A percentile compares a stretch with the other conserved stretches of the same genome.
Conservation (phyloP, 30 jellyfish, hydroid and myxozoan genomes). For the Aurelia coerulea region DNA sequence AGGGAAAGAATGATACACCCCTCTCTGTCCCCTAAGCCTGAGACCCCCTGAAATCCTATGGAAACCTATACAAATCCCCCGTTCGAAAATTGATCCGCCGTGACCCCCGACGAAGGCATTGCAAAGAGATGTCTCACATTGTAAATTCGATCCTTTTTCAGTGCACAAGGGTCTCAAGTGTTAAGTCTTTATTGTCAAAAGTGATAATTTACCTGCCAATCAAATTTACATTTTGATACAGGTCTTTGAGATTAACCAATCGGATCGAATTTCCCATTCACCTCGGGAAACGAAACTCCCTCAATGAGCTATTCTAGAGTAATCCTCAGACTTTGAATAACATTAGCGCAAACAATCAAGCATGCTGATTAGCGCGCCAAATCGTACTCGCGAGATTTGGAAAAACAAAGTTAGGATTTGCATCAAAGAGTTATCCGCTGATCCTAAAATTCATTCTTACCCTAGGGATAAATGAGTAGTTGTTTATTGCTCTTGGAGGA, state of each 20-base stretch:
- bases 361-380: conserved; percentile 15
- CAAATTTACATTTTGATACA: conserved; percentile 38
- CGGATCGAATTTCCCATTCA: conserved; percentile 72
- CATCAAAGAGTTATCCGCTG: neutral
- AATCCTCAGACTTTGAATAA: conserved; percentile 15
- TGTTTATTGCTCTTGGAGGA: neutral
- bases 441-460: neutral
- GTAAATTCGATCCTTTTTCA: conserved; percentile 43
- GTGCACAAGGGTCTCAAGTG: conserved; percentile 50
- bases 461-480: neutral
- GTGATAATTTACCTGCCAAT: conserved; percentile 74
- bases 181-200: conserved; percentile 47
- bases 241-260: conserved; percentile 35
- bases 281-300: conserved; percentile 59
- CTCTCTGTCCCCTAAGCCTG: too few species aligned
- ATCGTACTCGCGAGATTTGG: conserved; percentile 17
- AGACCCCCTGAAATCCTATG: too few species aligned
- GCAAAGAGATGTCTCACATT: conserved; percentile 19
- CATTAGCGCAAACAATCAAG: neutral
- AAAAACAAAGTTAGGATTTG: conserved; percentile 12
- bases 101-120: conserved; percentile 43
- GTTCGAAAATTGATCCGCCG: neutral
- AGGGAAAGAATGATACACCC: too few species aligned
- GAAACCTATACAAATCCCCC: neutral
- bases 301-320: conserved; percentile 36